Percentiles rank a stretch among this genome's conserved stretches.
Conservation (phyloP, 2,113 vertebrate species). For the Proterorhinus semilunaris region DNA sequence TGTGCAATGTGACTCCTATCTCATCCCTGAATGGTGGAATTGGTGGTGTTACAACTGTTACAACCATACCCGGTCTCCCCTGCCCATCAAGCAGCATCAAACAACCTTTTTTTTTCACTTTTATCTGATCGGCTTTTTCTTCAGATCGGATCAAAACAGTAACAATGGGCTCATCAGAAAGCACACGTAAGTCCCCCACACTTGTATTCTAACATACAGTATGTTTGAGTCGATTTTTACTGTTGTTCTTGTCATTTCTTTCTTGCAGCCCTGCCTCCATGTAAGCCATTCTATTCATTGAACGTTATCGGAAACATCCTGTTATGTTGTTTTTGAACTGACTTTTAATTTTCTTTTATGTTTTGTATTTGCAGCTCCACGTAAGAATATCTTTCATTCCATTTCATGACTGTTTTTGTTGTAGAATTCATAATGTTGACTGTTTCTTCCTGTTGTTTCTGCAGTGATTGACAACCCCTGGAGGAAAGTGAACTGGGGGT, state of each 20-base stretch:
- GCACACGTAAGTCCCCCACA: not conserved
- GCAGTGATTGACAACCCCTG: not conserved
- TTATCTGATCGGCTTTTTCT: not conserved
- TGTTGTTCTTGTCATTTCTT: too few relatives aligned
- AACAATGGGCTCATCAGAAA: not conserved
- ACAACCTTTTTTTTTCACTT: too few relatives aligned
- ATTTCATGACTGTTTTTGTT: not conserved
- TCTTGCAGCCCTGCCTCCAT: too few relatives aligned
- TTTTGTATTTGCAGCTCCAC: not conserved
- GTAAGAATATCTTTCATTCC: not conserved
- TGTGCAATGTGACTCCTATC: too few relatives aligned
- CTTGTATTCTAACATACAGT: not conserved
- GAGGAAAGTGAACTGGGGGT: constrained; percentile 3
- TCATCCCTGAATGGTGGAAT: too few relatives aligned
- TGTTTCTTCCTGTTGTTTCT: not conserved
- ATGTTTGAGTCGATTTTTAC: too few relatives aligned
- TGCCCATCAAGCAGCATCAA: too few relatives aligned
- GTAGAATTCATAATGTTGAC: not conserved
- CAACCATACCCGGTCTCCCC: too few relatives aligned
- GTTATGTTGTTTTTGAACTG: too few relatives aligned
- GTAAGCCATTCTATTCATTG: not conserved
- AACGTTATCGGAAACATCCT: too few relatives aligned
- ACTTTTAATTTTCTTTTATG: too few relatives aligned
- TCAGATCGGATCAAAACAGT: not conserved
- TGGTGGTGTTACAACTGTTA: too few relatives aligned